phyloP scores from a whole-genome alignment of 2,888 invertebrate species.

The Entomobrya proxima region DNA sequence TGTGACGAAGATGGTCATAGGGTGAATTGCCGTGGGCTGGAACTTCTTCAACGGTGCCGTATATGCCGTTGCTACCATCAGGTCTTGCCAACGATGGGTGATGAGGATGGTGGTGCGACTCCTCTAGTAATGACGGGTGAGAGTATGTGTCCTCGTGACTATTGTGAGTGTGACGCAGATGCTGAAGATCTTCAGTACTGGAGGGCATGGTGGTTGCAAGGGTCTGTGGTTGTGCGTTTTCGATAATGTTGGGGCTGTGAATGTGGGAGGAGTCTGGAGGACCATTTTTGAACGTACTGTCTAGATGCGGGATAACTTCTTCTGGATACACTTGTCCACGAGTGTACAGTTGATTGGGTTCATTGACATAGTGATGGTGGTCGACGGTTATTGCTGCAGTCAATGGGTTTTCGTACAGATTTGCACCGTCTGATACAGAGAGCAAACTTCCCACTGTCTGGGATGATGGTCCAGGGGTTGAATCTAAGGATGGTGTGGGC shows the following conservation, averaged over 20 bases:
- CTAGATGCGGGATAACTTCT: background rate
- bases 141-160: background rate
- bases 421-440: background rate
- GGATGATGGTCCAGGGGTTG: slow-evolving; percentile 8
- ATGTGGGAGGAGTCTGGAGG: slow-evolving; percentile 58
- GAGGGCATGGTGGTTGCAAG: background rate
- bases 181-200: background rate
- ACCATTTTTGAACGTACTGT: slow-evolving; percentile 49
- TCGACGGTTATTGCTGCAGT: background rate
- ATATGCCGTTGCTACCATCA: slow-evolving; percentile 11
- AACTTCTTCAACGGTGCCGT: slow-evolving; percentile 58
- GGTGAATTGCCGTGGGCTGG: slow-evolving; percentile 30
- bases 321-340: slow-evolving; percentile 46
- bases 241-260: slow-evolving; percentile 65
- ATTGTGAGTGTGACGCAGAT: background rate
- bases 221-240: background rate
- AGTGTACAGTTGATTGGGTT: background rate
- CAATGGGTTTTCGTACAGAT: slow-evolving; percentile 11
- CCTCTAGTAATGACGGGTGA: background rate
- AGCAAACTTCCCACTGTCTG: slow-evolving; percentile 36
- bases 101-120: background rate
- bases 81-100: background rate
- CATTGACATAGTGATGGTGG: background rate
- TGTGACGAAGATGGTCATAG: background rate
- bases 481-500: background rate